Base-by-base conservation (phyloP, 2,888 invertebrate species). In the Ptychoptera albimana region DNA sequence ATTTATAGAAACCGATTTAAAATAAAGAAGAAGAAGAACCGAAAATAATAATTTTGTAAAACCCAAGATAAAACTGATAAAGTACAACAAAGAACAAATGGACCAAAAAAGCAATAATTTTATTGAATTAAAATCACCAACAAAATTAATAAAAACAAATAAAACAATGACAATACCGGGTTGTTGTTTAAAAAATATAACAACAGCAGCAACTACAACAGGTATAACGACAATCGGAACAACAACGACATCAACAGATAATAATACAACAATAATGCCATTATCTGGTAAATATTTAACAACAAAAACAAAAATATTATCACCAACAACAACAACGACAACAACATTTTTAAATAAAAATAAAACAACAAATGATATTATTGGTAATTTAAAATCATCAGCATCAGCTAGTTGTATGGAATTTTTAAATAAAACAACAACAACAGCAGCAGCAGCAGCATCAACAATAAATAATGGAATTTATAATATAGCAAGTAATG, bases 51-150 rank as follows among this genome's bases (percentile, higher is more conserved):
- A n/a, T 34, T 34, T n/a, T 6, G 4, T 34, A 34, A 10, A 34
- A 34, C 6, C 4, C 4, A 34, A 34, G 8, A 34, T 2, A 34
- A 6, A 10, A 34, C 34, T n/a, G 34, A 34, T 34, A 6, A 34
- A 34, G n/a, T 34, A 40, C 40, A 32, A 40, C 30, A 31, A 30
- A 40, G 31, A 34, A 32, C 32, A 32, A n/a, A 11, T 35, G 42
- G 42, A 42, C 42, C 42, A 42, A 42, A n/a, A 42, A 34, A 42
- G 23, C 35, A 42, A 42, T 42, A 42, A 42, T 16, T 35, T 35
- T 15, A 30, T 32, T 23, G 23, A 23, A 23, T 23, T 23, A 23
- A 23, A 23, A 23, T 23, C 23, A 23, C 23, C 23, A 23, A 23
- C 23, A 23, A 23, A 23, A 23, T 23, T 23, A 23, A 23, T 23